Evolutionary conservation across 2,888 invertebrate genomes (phyloP).

Genomic region (Caenorhabditis auriculariae): DNA sequence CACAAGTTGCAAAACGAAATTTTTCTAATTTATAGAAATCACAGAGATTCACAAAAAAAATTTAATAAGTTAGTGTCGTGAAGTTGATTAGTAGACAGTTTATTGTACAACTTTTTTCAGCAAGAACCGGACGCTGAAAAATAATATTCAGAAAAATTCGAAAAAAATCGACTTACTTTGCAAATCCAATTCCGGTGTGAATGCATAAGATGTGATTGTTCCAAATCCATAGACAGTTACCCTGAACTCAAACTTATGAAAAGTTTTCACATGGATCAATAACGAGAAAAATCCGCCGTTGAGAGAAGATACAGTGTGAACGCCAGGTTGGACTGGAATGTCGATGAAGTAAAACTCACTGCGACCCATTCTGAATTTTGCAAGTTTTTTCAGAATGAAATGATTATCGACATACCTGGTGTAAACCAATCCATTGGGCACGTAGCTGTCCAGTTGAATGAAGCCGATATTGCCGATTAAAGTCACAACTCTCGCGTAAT

Average conservation of each 20-base stretch:
- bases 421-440: constrained; percentile 12
- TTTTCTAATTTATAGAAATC: no score
- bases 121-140: no score
- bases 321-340: neutral
- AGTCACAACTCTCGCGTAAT: constrained; percentile 9
- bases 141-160: no score
- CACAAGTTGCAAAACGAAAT: no score
- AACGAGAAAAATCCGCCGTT: neutral
- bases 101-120: no score
- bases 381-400: neutral
- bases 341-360: constrained; percentile 14
- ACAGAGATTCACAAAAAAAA: no score
- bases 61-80: no score
- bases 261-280: neutral
- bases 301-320: neutral
- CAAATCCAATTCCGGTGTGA: no score
- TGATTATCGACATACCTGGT: constrained; percentile 1
- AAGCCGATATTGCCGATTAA: constrained; percentile 5
- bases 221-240: constrained; percentile 19
- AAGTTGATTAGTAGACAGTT: no score
- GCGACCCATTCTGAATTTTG: constrained; percentile 16
- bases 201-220: constrained; percentile 5
- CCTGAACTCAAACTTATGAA: neutral
- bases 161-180: no score
- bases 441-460: constrained; percentile 7